phyloP scores from a whole-genome alignment of 2,888 invertebrate species.

The Cephus rjabovi region DNA sequence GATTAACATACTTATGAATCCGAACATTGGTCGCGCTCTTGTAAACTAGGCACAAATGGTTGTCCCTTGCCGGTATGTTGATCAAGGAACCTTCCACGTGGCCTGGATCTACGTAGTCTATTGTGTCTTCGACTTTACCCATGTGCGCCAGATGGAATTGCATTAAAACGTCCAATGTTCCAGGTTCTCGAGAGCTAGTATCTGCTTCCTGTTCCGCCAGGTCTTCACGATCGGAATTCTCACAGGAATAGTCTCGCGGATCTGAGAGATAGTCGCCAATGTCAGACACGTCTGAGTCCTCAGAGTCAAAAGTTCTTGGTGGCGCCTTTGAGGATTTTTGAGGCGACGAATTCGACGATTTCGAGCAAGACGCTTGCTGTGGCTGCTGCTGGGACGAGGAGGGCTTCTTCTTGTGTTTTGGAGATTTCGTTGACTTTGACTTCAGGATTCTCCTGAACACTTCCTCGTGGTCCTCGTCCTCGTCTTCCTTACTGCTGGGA shows the following conservation, averaged over 20 bases:
- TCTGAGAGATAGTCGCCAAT: constrained; percentile 54
- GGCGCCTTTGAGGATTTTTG: background rate
- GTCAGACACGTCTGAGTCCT: constrained; percentile 51
- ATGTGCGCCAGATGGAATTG: constrained; percentile 54
- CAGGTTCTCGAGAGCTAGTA: constrained; percentile 17
- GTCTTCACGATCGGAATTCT: constrained; percentile 40
- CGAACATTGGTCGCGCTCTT: constrained; percentile 68
- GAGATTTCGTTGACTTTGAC: constrained; percentile 25
- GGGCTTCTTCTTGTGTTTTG: constrained; percentile 19
- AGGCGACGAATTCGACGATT: constrained; percentile 9
- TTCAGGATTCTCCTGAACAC: constrained; percentile 6
- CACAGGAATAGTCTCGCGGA: constrained; percentile 39
- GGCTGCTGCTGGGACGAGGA: constrained; percentile 8
- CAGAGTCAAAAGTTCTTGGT: constrained; percentile 31
- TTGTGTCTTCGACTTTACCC: constrained; percentile 39
- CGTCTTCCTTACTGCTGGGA: constrained; percentile 27
- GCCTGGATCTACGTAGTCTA: constrained; percentile 56
- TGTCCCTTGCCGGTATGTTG: constrained; percentile 74
- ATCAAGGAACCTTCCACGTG: constrained; percentile 69
- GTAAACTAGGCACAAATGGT: constrained; percentile 77
- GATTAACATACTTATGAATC: constrained; percentile 59
- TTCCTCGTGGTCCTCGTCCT: constrained; percentile 29
- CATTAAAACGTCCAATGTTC: constrained; percentile 56
- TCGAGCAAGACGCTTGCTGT: constrained; percentile 37
- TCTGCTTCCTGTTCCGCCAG: constrained; percentile 25